Percentiles rank a stretch among this genome's conserved stretches.
Evolutionary conservation across 2,797 vertebrate genomes (phyloP).

Genomic region (Macroramphosus scolopax): DNA sequence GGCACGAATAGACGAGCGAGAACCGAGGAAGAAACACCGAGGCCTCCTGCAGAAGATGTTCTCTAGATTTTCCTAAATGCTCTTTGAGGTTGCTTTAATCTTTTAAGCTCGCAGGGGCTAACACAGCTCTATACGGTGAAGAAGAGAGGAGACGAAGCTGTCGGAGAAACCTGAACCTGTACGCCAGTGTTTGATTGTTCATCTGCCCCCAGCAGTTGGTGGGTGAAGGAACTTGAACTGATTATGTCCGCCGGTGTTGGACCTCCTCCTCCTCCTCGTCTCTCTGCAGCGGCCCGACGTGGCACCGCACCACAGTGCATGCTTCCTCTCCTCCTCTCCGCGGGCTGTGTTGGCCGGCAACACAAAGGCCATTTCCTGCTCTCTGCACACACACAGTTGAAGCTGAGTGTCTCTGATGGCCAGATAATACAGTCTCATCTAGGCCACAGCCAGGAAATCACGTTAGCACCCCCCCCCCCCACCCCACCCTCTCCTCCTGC

Average conservation of each 20-base stretch:
- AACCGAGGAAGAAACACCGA: constrained; percentile 8
- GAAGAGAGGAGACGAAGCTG: no score
- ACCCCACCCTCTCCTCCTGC: constrained; percentile 10
- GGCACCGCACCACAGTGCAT: constrained; percentile 40
- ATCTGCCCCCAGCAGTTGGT: no score
- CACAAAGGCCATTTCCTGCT: constrained; percentile 66
- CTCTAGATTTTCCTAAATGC: constrained; percentile 73
- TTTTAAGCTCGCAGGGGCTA: constrained; percentile 82
- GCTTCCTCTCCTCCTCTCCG: constrained; percentile 52
- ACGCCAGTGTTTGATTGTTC: no score
- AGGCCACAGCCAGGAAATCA: constrained; percentile 63
- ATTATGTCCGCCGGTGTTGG: constrained; percentile 13
- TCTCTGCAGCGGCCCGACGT: no score
- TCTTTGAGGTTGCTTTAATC: constrained; percentile 83
- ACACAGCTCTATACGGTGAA: constrained; percentile 73
- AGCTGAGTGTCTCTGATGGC: constrained; percentile 60
- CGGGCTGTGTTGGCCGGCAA: constrained; percentile 54
- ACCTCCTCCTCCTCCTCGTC: constrained; percentile 3
- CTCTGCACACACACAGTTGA: constrained; percentile 46
- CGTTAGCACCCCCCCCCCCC: no score
- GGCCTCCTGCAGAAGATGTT: constrained; percentile 69
- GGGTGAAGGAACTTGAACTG: constrained; percentile 5
- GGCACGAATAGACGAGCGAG: constrained; percentile 31
- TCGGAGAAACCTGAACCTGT: no score
- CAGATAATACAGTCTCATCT: constrained; percentile 55